Evolutionary conservation across 2,888 invertebrate species (phyloP), one percentile per base, ranked within the genome.

Genomic region (Eubasilissa splendida): DNA sequence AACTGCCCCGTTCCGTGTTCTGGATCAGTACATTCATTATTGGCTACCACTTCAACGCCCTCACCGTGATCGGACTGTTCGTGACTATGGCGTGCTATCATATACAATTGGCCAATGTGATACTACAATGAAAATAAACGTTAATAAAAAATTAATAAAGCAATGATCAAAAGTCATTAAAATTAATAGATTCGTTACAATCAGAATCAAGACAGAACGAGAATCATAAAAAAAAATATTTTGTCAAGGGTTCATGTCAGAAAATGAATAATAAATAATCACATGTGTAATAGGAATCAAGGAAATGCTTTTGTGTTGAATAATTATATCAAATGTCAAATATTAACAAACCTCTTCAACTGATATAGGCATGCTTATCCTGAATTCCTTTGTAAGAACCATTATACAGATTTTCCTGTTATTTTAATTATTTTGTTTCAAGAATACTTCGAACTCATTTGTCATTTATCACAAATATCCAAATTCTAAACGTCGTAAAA

Each of bases 21-120:
- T 50, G 94, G 92, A 90, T 97, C 95, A 83, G 93, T 93, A 85
- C 96, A 95, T 81, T 95, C 93, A 83, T 93, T 92, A 87, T 97
- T 97, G 82, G 95, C 95, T 9, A 97, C 92, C 0, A 97, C 97
- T 87, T 97, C 97, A 0, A 97, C 97, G 3, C 97, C 97, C 88
- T 97, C 97, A 0, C 97, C 96, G 83, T 94, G 94, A 84, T 94
- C 95, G 0, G 97, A 96, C 86, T 98, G 97, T 86, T 97, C 97
- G 85, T 95, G 93, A 87, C 97, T 97, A 87, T 98, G 97, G 75
- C 97, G 93, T 2, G 97, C 97, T 86, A 97, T 97, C 97, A 97
- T 98, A 88, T 97, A 97, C 81, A 97, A 91, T 87, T 98, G 97
- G 0, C 97, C 97, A 85, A 97, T 94, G 84, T 93, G 94, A 88